Base-by-base conservation (phyloP, 2,888 invertebrate species). In the Polydrusus tereticollis region DNA sequence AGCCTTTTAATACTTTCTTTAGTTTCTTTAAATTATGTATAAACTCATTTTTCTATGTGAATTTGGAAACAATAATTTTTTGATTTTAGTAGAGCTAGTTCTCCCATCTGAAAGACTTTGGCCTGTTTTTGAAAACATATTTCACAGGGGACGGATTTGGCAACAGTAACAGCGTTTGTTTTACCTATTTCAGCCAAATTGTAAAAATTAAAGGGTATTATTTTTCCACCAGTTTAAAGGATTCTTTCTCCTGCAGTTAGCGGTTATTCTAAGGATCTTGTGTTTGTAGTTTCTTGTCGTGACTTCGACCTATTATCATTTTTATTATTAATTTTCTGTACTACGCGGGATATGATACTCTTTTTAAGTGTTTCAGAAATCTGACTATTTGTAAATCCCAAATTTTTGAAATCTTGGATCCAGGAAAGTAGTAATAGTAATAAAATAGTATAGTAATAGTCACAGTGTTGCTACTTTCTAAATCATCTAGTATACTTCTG, bases 381-480 rank as follows among this genome's bases (percentile, higher is more conserved):
- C 7, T 45, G 43, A n/a, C n/a, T n/a, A n/a, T n/a, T n/a, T n/a
- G n/a, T n/a, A n/a, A 77, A 75, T 41, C 66, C 75, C 2, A 76
- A 29, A 71, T 72, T 72, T 72, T 77, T 77, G 70, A n/a, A 66
- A 78, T 21, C 77, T 69, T 18, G 76, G 78, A 64, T 78, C 77
- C 23, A 77, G 50, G 69, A 76, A 76, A 38, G 75, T n/a, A n/a
- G n/a, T n/a, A n/a, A n/a, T n/a, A n/a, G n/a, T n/a, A n/a, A n/a
- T n/a, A n/a, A n/a, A n/a, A n/a, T n/a, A n/a, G n/a, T n/a, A n/a
- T 78, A 12, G 75, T 33, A 18, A 76, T 12, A 16, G 65, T 16
- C 10, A 77, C 33, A 26, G 73, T 64, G 18, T 73, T 68, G 38
- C 70, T 74, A 26, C 58, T 75, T 70, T 77, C 76, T 14, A 78